A percentile compares a stretch with the other conserved stretches of the same genome.
Evolutionary conservation across 2,888 invertebrate genomes (phyloP).

Genomic region (Baccha elongata): DNA sequence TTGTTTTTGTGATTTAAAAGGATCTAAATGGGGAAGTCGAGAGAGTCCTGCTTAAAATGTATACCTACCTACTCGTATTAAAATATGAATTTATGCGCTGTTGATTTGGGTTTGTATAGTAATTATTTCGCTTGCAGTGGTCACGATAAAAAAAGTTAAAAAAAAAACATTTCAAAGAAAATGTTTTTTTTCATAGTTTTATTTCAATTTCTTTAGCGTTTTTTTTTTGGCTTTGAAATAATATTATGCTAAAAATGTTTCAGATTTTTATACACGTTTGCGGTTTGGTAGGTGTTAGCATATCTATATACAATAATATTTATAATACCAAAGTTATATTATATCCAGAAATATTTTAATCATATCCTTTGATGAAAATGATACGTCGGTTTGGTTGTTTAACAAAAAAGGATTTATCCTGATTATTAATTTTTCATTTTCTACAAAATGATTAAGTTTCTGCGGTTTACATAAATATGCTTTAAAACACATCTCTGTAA

Average conservation of each 20-base stretch:
- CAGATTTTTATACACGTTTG: background rate
- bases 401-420: no score
- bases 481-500: no score
- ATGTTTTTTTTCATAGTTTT: background rate
- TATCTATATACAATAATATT: no score
- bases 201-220: background rate
- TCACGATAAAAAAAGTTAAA: background rate
- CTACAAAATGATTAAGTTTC: no score
- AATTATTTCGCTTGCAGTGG: background rate
- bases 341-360: no score
- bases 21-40: background rate
- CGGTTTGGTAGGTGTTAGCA: background rate
- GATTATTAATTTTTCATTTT: no score
- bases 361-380: no score
- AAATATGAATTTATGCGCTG: constrained; percentile 15
- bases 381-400: no score
- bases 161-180: background rate
- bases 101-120: background rate
- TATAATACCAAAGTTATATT: no score
- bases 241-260: background rate
- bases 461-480: no score
- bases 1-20: background rate
- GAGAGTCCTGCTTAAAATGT: constrained; percentile 3
- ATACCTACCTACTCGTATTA: background rate
- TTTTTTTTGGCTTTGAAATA: background rate